phyloP scores from a whole-genome alignment of 2,113 vertebrate species.

The Tetrax tetrax region DNA sequence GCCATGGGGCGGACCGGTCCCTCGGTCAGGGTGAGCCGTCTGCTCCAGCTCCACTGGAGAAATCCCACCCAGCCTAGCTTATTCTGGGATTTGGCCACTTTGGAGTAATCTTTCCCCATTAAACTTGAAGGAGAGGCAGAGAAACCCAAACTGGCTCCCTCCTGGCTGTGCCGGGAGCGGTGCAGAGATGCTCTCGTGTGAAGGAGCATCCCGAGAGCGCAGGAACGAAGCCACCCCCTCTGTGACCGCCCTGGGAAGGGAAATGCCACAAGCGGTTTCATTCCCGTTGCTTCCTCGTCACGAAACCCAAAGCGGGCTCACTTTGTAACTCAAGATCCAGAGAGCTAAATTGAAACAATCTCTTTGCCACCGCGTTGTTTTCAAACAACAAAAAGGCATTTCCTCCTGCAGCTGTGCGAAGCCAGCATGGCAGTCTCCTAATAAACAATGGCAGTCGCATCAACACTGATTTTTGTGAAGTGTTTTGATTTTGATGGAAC shows the following conservation, averaged over 20 bases:
- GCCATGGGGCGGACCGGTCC: fast-evolving
- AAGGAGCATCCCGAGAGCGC: not conserved
- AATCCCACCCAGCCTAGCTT: not conserved
- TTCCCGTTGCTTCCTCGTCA: not conserved
- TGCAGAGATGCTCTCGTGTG: not conserved
- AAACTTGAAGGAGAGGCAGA: not conserved
- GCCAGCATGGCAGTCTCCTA: not conserved
- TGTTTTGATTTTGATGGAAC: not conserved
- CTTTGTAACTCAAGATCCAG: not conserved
- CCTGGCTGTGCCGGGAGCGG: fast-evolving
- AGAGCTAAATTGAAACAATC: not conserved
- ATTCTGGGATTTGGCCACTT: not conserved
- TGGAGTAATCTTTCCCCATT: not conserved
- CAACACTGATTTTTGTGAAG: not conserved
- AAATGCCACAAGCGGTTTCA: not conserved
- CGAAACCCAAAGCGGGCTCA: not conserved
- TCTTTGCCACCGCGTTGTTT: not conserved
- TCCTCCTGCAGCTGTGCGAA: not conserved
- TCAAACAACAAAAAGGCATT: not conserved
- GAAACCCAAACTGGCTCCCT: not conserved
- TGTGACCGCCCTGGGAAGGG: not conserved
- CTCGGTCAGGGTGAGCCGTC: fast-evolving
- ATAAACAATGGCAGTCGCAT: not conserved
- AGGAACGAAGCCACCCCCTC: not conserved
- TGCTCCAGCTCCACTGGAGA: not conserved